A percentile compares a stretch with the other conserved stretches of the same genome.
phyloP scores from a whole-genome alignment of 2,113 vertebrate species.

The Proteles cristata region DNA sequence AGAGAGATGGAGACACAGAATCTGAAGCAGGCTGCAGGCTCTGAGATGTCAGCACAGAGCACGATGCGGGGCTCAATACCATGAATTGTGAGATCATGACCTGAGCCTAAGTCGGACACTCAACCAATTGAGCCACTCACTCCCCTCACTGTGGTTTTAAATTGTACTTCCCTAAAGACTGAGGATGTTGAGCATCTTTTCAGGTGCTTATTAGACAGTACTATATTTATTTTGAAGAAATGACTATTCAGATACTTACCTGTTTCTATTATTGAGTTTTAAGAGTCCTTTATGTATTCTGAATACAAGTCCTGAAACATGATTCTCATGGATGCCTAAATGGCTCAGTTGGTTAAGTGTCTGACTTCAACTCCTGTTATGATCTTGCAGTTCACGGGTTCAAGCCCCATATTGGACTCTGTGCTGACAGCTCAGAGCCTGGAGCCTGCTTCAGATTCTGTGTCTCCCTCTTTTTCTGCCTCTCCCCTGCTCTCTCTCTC shows the following conservation, averaged over 20 bases:
- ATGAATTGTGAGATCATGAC: no score
- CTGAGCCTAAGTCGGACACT: no score
- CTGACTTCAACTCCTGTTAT: neutral
- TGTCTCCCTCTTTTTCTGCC: neutral
- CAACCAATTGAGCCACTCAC: no score
- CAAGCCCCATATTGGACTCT: neutral
- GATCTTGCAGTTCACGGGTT: neutral
- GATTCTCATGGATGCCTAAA: neutral
- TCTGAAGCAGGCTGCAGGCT: no score
- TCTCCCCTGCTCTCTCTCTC: neutral
- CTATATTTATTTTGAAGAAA: neutral
- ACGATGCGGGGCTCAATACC: no score
- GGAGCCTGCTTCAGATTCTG: neutral
- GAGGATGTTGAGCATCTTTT: neutral
- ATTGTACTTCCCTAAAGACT: neutral
- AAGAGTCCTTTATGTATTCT: slow-evolving; percentile 14
- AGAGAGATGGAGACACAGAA: no score
- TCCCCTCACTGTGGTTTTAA: neutral
- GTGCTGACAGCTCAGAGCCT: neutral
- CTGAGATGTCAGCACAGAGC: no score
- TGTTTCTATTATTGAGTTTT: neutral
- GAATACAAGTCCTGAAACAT: neutral
- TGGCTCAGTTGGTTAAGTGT: neutral
- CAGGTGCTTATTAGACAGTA: neutral
- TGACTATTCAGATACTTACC: neutral